A percentile compares a stretch with the other conserved stretches of the same genome.
Conservation (phyloP, 2,113 vertebrate genomes). For the Pollimyrus isidori region DNA sequence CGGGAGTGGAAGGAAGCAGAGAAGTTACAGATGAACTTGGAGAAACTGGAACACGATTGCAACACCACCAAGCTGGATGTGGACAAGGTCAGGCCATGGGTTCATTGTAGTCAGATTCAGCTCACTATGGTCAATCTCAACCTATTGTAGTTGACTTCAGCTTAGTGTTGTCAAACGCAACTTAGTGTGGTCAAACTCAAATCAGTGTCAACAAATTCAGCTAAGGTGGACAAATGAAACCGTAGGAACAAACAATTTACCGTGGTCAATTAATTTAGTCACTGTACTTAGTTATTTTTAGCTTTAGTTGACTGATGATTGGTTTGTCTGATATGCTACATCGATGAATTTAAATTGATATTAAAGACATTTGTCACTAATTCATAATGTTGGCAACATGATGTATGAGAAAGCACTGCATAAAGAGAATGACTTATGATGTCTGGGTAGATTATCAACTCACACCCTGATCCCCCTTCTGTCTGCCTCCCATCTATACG, state of each 20-base stretch:
- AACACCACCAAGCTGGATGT: slow-evolving; percentile 97
- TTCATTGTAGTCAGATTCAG: not conserved
- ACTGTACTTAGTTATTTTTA: not conserved
- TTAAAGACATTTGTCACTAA: not conserved
- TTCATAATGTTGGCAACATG: not conserved
- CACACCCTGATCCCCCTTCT: not conserved
- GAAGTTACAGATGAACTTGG: slow-evolving; percentile 84
- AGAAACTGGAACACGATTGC: slow-evolving; percentile 86
- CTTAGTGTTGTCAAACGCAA: not conserved
- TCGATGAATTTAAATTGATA: not conserved
- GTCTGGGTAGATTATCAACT: not conserved
- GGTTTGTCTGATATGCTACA: not conserved
- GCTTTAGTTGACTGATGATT: not conserved
- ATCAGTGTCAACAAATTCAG: not conserved
- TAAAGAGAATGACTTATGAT: not conserved
- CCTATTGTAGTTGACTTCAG: not conserved
- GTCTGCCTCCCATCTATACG: not conserved
- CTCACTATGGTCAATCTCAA: not conserved
- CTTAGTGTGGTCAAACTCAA: not conserved
- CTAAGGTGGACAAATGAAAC: not conserved
- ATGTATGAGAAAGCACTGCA: not conserved
- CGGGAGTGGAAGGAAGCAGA: slow-evolving; percentile 93
- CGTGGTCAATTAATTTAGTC: not conserved
- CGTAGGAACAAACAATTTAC: not conserved
- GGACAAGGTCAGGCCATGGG: slow-evolving; percentile 73